A percentile compares a stretch with the other conserved stretches of the same genome.
Evolutionary conservation across 1,140 invertebrate genomes (phyloP).

Genomic region (Drosophila sucinea): DNA sequence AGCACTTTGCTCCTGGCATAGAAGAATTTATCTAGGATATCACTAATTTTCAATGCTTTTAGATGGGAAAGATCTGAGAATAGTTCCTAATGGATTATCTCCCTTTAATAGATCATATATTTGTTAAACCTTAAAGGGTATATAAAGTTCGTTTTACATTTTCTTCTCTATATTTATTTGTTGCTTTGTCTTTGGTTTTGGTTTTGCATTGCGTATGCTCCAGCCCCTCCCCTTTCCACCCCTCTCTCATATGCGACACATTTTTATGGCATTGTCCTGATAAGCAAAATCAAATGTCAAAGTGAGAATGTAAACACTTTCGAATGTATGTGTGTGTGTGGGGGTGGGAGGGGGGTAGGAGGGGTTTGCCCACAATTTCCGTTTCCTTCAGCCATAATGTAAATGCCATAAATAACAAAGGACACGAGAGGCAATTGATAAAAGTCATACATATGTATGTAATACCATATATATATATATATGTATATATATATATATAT

Average conservation of each 20-base stretch:
- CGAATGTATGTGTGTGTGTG: slow-evolving; percentile 37
- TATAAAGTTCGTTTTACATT: neutral
- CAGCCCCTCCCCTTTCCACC: too few relatives aligned
- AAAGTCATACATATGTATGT: slow-evolving; percentile 4
- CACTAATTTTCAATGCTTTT: too few relatives aligned
- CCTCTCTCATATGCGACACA: slow-evolving; percentile 45
- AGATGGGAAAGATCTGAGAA: too few relatives aligned
- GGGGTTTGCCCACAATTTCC: slow-evolving; percentile 34
- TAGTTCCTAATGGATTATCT: too few relatives aligned
- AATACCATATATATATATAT: neutral
- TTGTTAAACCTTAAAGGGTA: neutral
- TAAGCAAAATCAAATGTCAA: slow-evolving; percentile 76
- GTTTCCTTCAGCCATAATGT: slow-evolving; percentile 31
- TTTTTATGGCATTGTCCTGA: slow-evolving; percentile 63
- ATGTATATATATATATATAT: too few relatives aligned
- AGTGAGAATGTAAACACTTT: slow-evolving; percentile 73
- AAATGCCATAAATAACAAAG: slow-evolving; percentile 46
- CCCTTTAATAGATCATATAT: too few relatives aligned
- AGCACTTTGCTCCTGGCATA: too few relatives aligned
- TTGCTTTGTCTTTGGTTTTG: slow-evolving; percentile 15
- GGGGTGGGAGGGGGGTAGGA: slow-evolving; percentile 1
- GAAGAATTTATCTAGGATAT: too few relatives aligned
- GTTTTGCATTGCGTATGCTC: slow-evolving; percentile 26
- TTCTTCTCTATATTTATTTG: neutral
- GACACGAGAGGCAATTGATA: slow-evolving; percentile 2